Percentiles rank a stretch among this genome's conserved stretches.
These are phyloP conservation scores for Malachius bipustulatus DNA, from an alignment of 2,888 invertebrate species.

Conservation along the genomic window DNA sequence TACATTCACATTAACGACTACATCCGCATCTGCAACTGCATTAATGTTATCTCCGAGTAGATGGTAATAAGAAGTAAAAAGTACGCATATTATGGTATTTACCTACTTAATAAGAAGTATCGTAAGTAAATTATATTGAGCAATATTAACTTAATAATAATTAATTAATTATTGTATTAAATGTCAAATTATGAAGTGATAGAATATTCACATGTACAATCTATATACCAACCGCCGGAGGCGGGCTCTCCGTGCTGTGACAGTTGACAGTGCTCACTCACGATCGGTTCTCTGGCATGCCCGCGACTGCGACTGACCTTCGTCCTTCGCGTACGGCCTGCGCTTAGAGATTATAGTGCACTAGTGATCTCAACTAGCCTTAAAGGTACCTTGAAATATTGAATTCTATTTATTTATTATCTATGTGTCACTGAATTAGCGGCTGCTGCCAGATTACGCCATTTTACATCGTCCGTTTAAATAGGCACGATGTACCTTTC, in stretches of 20 bases:
- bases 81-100: conserved; percentile 14
- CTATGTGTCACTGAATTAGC: conserved; percentile 30
- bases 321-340: conserved; percentile 28
- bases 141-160: conserved; percentile 36
- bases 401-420: conserved; percentile 32
- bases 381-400: conserved; percentile 37
- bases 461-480: conserved; percentile 34
- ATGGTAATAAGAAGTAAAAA: neutral
- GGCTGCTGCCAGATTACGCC: conserved; percentile 34
- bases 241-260: conserved; percentile 26
- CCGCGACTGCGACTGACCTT: conserved; percentile 17
- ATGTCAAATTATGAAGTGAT: conserved; percentile 38
- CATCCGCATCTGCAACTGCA: conserved; percentile 5
- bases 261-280: conserved; percentile 27
- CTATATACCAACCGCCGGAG: conserved; percentile 18
- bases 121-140: conserved; percentile 31
- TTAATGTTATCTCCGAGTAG: neutral
- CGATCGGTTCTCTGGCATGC: conserved; percentile 22
- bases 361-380: conserved; percentile 40
- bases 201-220: conserved; percentile 23
- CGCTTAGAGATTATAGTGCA: conserved; percentile 34
- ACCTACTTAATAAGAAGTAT: too few relatives aligned
- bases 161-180: conserved; percentile 32
- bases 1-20: too few relatives aligned
- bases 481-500: too few relatives aligned